phyloP scores from a whole-genome alignment of 2,888 invertebrate species.

The Syrphus vitripennis region DNA sequence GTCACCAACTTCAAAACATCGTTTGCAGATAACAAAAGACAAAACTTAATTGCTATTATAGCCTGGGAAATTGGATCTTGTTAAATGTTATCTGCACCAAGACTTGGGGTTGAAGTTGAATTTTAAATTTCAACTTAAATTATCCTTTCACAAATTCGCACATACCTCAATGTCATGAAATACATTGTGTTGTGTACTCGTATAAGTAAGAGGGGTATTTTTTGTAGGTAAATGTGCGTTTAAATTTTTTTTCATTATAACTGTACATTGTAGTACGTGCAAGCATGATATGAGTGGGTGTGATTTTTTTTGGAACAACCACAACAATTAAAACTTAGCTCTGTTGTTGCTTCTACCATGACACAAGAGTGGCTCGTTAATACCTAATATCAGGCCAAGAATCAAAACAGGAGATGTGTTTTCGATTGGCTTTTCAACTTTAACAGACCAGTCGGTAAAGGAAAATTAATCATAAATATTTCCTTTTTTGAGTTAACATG shows the following conservation, averaged over 20 bases:
- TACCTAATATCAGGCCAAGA: constrained; percentile 12
- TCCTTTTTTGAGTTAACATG: no score
- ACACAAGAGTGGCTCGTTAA: constrained; percentile 26
- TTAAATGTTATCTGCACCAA: not conserved
- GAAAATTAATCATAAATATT: no score
- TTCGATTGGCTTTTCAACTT: constrained; percentile 34
- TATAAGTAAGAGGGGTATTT: no score
- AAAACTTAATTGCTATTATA: constrained; percentile 27
- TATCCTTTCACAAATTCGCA: not conserved
- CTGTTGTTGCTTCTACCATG: constrained; percentile 9
- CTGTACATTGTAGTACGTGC: not conserved
- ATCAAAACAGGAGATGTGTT: not conserved
- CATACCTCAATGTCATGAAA: not conserved
- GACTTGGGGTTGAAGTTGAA: not conserved
- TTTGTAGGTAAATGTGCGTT: not conserved
- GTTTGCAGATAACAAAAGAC: constrained; percentile 23
- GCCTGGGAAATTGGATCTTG: constrained; percentile 16
- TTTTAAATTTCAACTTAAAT: not conserved
- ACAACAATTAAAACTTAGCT: constrained; percentile 13
- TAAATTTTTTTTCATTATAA: constrained; percentile 29
- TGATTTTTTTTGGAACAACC: not conserved
- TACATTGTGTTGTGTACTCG: not conserved
- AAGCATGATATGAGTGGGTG: not conserved
- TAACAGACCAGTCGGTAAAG: constrained; percentile 24
- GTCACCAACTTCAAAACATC: constrained; percentile 19